These are phyloP conservation scores for Limnephilus lunatus DNA, from an alignment of 2,888 invertebrate genomes.

Conservation along the genomic window DNA sequence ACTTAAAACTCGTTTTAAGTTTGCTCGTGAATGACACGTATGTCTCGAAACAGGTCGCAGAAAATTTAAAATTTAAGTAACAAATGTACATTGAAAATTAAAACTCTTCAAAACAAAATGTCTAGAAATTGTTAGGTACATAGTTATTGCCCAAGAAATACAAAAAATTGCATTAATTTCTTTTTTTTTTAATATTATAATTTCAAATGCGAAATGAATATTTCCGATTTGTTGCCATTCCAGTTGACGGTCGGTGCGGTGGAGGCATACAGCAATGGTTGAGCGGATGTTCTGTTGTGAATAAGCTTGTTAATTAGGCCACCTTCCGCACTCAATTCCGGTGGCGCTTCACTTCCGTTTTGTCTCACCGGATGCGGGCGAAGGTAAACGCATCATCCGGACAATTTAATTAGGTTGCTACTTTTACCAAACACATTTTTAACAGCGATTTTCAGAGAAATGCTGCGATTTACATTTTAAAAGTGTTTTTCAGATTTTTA, in stretches of 20 bases:
- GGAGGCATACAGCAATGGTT: background rate
- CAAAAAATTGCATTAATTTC: no score
- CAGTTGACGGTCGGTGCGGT: background rate
- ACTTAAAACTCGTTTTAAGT: no score
- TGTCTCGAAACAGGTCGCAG: no score
- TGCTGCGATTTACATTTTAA: background rate
- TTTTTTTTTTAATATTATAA: background rate
- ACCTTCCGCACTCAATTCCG: background rate
- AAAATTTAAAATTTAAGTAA: no score
- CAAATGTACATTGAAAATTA: no score
- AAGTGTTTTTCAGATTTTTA: background rate
- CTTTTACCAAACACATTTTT: background rate
- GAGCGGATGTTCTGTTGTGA: conserved; percentile 4
- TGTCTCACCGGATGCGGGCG: background rate
- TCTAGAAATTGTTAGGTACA: no score
- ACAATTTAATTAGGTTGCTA: background rate
- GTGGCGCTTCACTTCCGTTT: conserved; percentile 23
- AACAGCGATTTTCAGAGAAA: background rate
- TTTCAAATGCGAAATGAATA: background rate
- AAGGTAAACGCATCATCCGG: conserved; percentile 5
- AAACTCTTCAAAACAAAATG: no score
- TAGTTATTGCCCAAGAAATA: no score
- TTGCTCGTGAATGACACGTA: no score
- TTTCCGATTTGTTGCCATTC: background rate
- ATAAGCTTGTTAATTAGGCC: conserved; percentile 8